phyloP scores from a whole-genome alignment of 2,888 invertebrate species.

The Hololepta plana region DNA sequence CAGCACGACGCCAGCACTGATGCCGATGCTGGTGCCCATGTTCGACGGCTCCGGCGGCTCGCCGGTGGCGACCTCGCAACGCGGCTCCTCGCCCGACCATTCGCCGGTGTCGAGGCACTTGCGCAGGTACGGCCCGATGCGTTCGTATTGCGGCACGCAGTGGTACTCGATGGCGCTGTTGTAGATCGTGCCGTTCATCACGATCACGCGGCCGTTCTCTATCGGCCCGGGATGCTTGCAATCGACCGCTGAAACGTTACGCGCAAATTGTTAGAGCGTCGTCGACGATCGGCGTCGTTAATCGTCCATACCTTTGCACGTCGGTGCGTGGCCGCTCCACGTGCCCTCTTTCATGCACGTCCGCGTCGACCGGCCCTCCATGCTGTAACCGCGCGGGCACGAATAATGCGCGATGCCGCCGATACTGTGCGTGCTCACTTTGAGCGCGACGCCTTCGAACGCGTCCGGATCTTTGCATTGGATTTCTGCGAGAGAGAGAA shows the following conservation, averaged over 20 bases:
- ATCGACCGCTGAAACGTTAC: conserved; percentile 48
- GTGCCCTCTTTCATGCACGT: conserved; percentile 57
- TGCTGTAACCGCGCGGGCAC: conserved; percentile 63
- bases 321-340: conserved; percentile 65
- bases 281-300: no score
- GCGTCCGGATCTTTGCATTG: conserved; percentile 55
- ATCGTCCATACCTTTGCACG: conserved; percentile 56
- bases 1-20: conserved; percentile 66
- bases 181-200: conserved; percentile 71
- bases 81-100: conserved; percentile 79
- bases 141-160: conserved; percentile 67
- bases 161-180: conserved; percentile 79
- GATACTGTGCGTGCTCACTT: conserved; percentile 48
- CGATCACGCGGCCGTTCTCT: conserved; percentile 72
- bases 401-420: conserved; percentile 65
- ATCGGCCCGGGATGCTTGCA: conserved; percentile 64
- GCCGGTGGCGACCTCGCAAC: conserved; percentile 52
- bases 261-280: conserved; percentile 2
- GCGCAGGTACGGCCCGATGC: conserved; percentile 64
- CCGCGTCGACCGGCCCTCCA: conserved; percentile 65
- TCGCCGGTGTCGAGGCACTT: conserved; percentile 68
- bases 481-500: conserved; percentile 38
- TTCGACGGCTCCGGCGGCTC: conserved; percentile 56
- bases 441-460: conserved; percentile 37
- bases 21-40: conserved; percentile 64